Conservation (phyloP, 2,888 invertebrate genomes). For the Terebella lapidaria region DNA sequence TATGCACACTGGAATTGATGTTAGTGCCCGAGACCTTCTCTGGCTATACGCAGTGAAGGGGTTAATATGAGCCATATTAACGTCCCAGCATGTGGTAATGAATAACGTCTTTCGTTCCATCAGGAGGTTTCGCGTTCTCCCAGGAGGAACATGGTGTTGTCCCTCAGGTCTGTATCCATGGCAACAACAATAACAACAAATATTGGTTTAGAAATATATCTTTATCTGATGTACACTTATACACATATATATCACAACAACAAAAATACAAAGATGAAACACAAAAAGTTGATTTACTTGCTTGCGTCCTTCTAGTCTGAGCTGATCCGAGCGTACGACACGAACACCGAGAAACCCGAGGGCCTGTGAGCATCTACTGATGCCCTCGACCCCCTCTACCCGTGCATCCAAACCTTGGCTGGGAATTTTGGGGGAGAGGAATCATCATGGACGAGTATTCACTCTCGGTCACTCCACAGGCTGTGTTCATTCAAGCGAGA, state of each 20-base stretch:
- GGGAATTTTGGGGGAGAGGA: too few species aligned
- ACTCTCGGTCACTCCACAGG: too few species aligned
- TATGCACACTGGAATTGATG: too few species aligned
- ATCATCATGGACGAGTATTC: too few species aligned
- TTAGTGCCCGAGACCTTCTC: too few species aligned
- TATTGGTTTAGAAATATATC: neutral
- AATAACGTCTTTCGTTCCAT: too few species aligned
- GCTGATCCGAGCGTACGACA: conserved; percentile 93
- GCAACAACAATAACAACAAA: neutral
- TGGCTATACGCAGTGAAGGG: too few species aligned
- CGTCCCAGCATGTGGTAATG: too few species aligned
- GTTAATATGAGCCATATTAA: too few species aligned
- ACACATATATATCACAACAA: neutral
- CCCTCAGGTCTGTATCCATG: conserved; percentile 36
- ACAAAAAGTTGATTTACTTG: neutral
- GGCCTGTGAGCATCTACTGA: conserved; percentile 34
- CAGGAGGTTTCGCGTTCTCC: conserved; percentile 98
- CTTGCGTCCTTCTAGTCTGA: conserved; percentile 73
- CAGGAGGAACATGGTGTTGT: conserved; percentile 98
- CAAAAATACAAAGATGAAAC: neutral
- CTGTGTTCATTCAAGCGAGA: too few species aligned
- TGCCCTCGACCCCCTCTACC: too few species aligned
- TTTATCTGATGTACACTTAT: neutral
- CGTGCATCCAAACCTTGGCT: too few species aligned
- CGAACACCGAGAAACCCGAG: conserved; percentile 59